Evolutionary conservation across 2,888 invertebrate genomes (phyloP).

Genomic region (Scaptomyza parva): DNA sequence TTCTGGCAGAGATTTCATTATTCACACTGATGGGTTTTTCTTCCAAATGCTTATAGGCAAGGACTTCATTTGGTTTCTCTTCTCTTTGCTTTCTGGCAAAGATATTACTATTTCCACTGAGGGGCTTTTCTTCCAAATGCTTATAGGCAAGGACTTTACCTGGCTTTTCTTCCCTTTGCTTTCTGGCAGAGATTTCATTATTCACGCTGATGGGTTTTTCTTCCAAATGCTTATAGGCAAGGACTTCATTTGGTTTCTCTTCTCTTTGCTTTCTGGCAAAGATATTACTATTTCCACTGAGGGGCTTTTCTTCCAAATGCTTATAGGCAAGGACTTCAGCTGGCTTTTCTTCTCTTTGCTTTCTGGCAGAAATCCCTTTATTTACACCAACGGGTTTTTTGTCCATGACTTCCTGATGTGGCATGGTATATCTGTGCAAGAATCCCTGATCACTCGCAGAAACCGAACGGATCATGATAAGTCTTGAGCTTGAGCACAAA

Average conservation of each 20-base stretch:
- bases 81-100: not conserved
- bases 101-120: not conserved
- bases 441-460: not conserved
- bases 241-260: not conserved
- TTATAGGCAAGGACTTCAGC: not conserved
- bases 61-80: not conserved
- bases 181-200: not conserved
- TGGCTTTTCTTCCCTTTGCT: not conserved
- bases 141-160: not conserved
- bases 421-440: not conserved
- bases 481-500: constrained; percentile 3
- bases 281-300: no score
- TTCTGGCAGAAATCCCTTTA: not conserved
- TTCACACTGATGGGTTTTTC: not conserved
- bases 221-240: not conserved
- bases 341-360: constrained; percentile 6
- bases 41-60: not conserved
- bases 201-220: constrained; percentile 11
- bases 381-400: not conserved
- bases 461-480: not conserved
- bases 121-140: constrained; percentile 4
- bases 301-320: not conserved
- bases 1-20: not conserved
- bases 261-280: constrained; percentile 1
- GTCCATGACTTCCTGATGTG: not conserved